Conservation (phyloP, 2,113 vertebrate species). For the Tretioscincus oriximinensis region DNA sequence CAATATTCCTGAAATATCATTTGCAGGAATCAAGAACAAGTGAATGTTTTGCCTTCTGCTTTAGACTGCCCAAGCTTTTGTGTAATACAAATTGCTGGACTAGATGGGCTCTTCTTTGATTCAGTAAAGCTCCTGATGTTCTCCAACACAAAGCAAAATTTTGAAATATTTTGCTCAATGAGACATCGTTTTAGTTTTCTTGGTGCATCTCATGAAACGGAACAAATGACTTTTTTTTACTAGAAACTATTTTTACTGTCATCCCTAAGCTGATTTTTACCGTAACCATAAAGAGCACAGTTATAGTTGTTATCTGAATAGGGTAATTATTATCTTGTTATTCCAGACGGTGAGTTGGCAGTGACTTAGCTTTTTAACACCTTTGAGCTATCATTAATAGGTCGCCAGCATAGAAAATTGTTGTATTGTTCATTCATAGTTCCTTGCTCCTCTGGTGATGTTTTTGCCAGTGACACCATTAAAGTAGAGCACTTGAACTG, state of each 20-base stretch:
- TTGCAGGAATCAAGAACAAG: no score
- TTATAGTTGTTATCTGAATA: constrained; percentile 50
- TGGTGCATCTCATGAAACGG: constrained; percentile 23
- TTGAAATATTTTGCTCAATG: neutral
- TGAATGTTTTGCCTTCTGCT: no score
- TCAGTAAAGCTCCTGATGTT: neutral
- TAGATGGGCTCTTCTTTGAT: no score
- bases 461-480: constrained; percentile 43
- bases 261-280: constrained; percentile 49
- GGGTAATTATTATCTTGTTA: constrained; percentile 48
- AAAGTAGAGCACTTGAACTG: constrained; percentile 37
- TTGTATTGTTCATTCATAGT: constrained; percentile 47
- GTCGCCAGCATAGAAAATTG: constrained; percentile 58
- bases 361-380: constrained; percentile 47
- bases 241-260: constrained; percentile 35
- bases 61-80: no score
- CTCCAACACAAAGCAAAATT: constrained; percentile 12
- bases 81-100: no score
- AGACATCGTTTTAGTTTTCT: neutral
- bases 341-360: constrained; percentile 43
- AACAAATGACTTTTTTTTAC: constrained; percentile 16
- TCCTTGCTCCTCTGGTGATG: constrained; percentile 29
- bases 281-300: constrained; percentile 54
- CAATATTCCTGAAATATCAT: no score
- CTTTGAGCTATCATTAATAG: constrained; percentile 56